A percentile compares a stretch with the other conserved stretches of the same genome.
These are phyloP conservation scores for Drosophila prosaltans DNA, from an alignment of 1,140 invertebrate genomes.

Conservation along the genomic window DNA sequence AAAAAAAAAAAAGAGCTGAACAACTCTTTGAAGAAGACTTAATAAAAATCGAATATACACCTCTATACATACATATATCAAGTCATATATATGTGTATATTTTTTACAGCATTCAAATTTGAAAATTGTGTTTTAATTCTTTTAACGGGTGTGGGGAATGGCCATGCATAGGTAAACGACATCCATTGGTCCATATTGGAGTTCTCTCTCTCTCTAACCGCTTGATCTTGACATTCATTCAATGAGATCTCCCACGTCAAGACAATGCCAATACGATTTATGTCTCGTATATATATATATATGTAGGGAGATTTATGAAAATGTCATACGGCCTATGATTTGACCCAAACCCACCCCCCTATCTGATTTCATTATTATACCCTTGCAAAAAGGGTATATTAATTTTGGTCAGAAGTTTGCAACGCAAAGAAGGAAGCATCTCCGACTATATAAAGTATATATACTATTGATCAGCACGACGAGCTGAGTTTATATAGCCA, in stretches of 20 bases:
- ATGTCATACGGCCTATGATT: conserved; percentile 47
- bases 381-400: too few relatives aligned
- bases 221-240: conserved; percentile 49
- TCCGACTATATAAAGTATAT: too few relatives aligned
- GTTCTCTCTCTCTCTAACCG: background rate
- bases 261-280: conserved; percentile 27
- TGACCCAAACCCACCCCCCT: background rate
- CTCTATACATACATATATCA: conserved; percentile 42
- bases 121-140: conserved; percentile 37
- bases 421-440: too few relatives aligned
- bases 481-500: too few relatives aligned
- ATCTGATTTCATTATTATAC: background rate
- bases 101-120: conserved; percentile 74
- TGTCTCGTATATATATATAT: conserved; percentile 6
- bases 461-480: too few relatives aligned
- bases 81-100: conserved; percentile 60
- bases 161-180: too few relatives aligned
- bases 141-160: background rate
- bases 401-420: too few relatives aligned
- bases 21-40: conserved; percentile 63
- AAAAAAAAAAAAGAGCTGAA: conserved; percentile 24
- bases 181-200: background rate
- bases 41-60: conserved; percentile 74
- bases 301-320: conserved; percentile 56
- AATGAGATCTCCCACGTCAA: background rate